phyloP scores from a whole-genome alignment of 35 echinoderm and acorn worm genomes.

The Patiria miniata region DNA sequence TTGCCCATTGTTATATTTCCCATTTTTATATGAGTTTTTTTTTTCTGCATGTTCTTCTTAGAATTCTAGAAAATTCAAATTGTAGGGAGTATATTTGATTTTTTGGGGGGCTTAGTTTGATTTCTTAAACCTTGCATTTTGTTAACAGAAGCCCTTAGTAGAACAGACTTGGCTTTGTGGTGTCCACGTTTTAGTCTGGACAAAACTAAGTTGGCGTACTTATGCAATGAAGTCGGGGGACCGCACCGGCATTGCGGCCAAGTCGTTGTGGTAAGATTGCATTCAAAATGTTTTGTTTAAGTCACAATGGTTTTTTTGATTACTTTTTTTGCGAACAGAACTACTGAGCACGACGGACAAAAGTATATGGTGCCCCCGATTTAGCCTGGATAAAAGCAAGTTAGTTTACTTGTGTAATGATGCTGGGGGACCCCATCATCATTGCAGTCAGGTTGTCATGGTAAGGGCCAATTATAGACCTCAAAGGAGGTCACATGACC shows the following conservation, averaged over 20 bases:
- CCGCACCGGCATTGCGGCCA: conserved; percentile 71
- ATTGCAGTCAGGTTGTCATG: conserved; percentile 76
- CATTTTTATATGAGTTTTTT: no score
- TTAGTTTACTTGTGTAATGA: conserved; percentile 64
- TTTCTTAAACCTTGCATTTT: background rate
- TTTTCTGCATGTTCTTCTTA: no score
- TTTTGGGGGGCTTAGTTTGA: no score
- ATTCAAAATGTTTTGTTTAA: background rate
- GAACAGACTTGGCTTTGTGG: conserved; percentile 40
- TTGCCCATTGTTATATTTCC: no score
- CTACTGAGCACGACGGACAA: conserved; percentile 46
- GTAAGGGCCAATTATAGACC: conserved; percentile 7
- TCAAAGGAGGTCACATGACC: no score
- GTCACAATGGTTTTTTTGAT: no score
- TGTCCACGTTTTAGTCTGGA: conserved; percentile 64
- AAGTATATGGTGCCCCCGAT: conserved; percentile 41
- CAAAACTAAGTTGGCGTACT: conserved; percentile 53
- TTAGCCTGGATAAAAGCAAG: conserved; percentile 60
- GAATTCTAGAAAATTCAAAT: no score
- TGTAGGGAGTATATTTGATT: no score
- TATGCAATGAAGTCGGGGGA: conserved; percentile 57
- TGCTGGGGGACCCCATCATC: conserved; percentile 57
- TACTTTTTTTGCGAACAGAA: background rate
- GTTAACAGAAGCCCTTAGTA: background rate
- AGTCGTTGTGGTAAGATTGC: conserved; percentile 60